These are phyloP conservation scores for Microdon myrmicae DNA, from an alignment of 2,888 invertebrate species.

Conservation along the genomic window DNA sequence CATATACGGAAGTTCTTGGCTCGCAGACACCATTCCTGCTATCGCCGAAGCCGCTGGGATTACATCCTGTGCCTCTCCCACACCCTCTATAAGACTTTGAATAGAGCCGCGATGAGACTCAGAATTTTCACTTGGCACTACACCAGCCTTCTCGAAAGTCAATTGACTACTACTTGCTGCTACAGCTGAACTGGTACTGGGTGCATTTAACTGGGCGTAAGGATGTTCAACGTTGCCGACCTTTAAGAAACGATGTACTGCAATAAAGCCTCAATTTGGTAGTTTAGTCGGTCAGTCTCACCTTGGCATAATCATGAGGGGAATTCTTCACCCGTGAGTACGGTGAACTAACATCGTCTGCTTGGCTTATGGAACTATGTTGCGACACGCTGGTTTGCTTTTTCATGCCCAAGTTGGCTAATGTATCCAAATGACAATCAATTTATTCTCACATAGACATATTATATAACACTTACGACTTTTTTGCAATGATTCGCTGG, in stretches of 20 bases:
- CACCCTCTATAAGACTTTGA: conserved; percentile 31
- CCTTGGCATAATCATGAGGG: conserved; percentile 75
- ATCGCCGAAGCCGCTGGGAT: conserved; percentile 90
- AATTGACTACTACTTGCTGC: conserved; percentile 34
- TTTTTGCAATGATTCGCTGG: conserved; percentile 61
- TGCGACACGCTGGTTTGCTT: conserved; percentile 71
- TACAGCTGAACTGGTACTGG: conserved; percentile 55
- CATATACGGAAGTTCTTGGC: conserved; percentile 89
- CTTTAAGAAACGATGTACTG: too few relatives aligned
- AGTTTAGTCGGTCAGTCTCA: too few relatives aligned
- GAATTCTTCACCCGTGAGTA: conserved; percentile 75
- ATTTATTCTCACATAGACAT: background rate
- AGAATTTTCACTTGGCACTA: conserved; percentile 30
- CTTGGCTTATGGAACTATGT: conserved; percentile 71
- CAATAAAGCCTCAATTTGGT: too few relatives aligned
- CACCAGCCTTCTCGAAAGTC: conserved; percentile 39
- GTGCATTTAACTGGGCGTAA: conserved; percentile 65
- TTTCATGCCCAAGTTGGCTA: conserved; percentile 64
- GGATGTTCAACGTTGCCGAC: conserved; percentile 66
- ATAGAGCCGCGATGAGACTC: conserved; percentile 40
- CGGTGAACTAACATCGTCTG: conserved; percentile 72
- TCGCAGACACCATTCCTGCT: conserved; percentile 85
- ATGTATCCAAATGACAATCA: background rate
- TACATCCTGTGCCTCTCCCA: conserved; percentile 66
- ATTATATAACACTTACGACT: conserved; percentile 60